Percentiles rank a stretch among this genome's conserved stretches.
Conservation (phyloP, 1,140 invertebrate species). For the Geopemphigus sp. region DNA sequence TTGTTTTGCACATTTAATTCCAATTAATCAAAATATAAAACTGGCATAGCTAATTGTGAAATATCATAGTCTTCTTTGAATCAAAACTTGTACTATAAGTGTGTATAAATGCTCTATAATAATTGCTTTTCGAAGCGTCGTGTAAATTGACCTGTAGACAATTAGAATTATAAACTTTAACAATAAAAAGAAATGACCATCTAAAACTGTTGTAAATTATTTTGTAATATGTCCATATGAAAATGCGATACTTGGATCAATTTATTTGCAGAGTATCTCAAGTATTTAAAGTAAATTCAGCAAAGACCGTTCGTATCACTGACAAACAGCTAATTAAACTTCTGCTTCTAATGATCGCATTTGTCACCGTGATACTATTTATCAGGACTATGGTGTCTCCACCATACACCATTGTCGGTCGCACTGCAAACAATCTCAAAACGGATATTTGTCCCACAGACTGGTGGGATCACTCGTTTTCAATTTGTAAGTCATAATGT, state of each 20-base stretch:
- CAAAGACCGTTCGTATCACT: constrained; percentile 92
- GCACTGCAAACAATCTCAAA: constrained; percentile 84
- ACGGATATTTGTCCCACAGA: constrained; percentile 89
- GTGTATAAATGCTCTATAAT: too few relatives aligned
- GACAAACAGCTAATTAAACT: constrained; percentile 88
- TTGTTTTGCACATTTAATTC: too few relatives aligned
- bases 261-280: constrained; percentile 79
- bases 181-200: too few relatives aligned
- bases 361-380: constrained; percentile 79
- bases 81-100: too few relatives aligned
- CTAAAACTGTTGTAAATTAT: too few relatives aligned
- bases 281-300: constrained; percentile 90
- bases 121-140: too few relatives aligned
- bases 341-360: constrained; percentile 80
- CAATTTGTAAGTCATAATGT: constrained; percentile 73
- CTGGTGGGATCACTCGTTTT: constrained; percentile 96
- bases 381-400: constrained; percentile 86
- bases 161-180: too few relatives aligned
- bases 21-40: too few relatives aligned
- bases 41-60: too few relatives aligned
- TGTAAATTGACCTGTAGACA: too few relatives aligned
- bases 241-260: neutral
- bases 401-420: constrained; percentile 79
- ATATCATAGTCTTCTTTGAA: too few relatives aligned
- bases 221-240: too few relatives aligned